Percentiles rank a stretch among this genome's conserved stretches.
Conservation (phyloP, 2,113 vertebrate genomes). For the Pituophis catenifer region DNA sequence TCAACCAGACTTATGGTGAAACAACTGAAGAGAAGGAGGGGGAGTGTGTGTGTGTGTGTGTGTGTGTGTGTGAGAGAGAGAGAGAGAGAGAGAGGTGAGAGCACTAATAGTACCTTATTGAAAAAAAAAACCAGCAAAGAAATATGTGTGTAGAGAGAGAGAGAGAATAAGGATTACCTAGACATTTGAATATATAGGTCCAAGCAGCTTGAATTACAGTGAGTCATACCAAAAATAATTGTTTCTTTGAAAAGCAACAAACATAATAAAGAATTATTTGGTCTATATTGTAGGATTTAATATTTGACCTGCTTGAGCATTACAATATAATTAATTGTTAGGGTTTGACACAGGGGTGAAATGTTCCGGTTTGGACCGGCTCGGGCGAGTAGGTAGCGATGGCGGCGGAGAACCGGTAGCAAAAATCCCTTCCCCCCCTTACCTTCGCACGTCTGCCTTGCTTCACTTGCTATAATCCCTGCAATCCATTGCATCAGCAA, state of each 20-base stretch:
- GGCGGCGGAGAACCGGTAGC: too few species aligned
- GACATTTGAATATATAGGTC: constrained; percentile 13
- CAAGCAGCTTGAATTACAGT: constrained; percentile 24
- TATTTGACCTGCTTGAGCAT: constrained; percentile 58
- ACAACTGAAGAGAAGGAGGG: background rate
- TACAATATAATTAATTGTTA: constrained; percentile 55
- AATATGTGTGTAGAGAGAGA: too few species aligned
- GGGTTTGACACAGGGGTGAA: constrained; percentile 32
- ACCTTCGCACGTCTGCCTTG: too few species aligned
- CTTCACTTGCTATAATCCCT: too few species aligned
- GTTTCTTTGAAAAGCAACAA: constrained; percentile 15
- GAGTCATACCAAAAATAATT: constrained; percentile 6
- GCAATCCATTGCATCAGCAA: too few species aligned
- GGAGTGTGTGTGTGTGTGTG: background rate
- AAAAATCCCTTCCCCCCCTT: too few species aligned
- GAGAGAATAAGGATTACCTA: background rate
- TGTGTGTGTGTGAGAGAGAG: background rate
- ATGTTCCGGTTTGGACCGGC: too few species aligned
- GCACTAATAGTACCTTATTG: too few species aligned
- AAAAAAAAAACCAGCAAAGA: too few species aligned
- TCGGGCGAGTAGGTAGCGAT: too few species aligned
- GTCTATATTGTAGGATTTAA: constrained; percentile 36
- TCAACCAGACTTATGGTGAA: background rate
- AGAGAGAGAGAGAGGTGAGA: too few species aligned
- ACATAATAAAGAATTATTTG: constrained; percentile 18